phyloP scores from a whole-genome alignment of 2,113 vertebrate species.

The Scomber scombrus region DNA sequence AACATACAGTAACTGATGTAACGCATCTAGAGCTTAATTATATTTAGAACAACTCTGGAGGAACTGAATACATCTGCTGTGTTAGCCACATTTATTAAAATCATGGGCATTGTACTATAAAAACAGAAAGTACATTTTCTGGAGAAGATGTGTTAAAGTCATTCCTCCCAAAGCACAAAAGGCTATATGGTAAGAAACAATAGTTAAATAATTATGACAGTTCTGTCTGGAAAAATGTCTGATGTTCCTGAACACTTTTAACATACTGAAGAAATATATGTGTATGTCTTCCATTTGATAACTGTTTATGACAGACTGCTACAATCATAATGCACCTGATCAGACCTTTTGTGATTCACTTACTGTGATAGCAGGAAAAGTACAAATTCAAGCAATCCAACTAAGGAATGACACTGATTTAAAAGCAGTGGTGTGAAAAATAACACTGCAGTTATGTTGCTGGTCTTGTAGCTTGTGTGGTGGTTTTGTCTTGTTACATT shows the following conservation, averaged over 20 bases:
- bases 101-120: conserved; percentile 6
- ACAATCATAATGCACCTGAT: not conserved
- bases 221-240: conserved; percentile 5
- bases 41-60: conserved; percentile 35
- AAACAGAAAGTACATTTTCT: conserved; percentile 28
- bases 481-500: not conserved
- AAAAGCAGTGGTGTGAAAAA: not conserved
- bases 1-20: conserved; percentile 56
- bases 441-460: not conserved
- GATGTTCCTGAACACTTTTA: not conserved
- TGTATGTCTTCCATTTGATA: conserved; percentile 18
- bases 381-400: not conserved
- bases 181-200: not conserved
- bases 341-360: conserved; percentile 19
- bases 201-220: not conserved
- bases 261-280: conserved; percentile 4
- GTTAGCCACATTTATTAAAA: conserved; percentile 35
- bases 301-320: not conserved
- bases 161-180: conserved; percentile 24
- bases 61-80: conserved; percentile 36
- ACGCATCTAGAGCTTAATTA: conserved; percentile 37
- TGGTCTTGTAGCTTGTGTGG: not conserved
- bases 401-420: not conserved
- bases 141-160: conserved; percentile 27
- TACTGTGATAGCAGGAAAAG: not conserved